phyloP scores from a whole-genome alignment of 37 sponge, comb jelly and placozoan species.

The Aphrocallistes beatrix region DNA sequence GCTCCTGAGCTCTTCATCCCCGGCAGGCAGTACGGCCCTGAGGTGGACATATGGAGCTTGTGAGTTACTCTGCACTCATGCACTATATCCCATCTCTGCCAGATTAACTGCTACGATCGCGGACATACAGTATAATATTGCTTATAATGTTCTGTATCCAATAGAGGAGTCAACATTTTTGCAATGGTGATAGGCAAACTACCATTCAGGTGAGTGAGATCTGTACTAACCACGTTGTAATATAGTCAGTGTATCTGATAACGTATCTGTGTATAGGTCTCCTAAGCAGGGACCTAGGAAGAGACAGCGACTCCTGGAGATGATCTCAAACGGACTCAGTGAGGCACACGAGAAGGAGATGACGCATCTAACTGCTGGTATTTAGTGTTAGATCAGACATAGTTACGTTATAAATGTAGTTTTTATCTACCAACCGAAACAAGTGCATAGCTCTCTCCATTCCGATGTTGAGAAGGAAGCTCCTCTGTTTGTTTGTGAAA shows the following conservation, averaged over 20 bases:
- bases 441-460: no score
- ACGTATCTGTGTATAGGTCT: constrained; percentile 27
- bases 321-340: constrained; percentile 67
- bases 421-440: no score
- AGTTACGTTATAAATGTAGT: background rate
- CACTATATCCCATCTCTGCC: background rate
- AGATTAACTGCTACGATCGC: background rate
- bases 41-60: constrained; percentile 97
- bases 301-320: constrained; percentile 76
- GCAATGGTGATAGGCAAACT: constrained; percentile 91
- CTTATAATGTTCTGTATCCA: background rate
- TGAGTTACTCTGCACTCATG: constrained; percentile 31
- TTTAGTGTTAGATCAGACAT: background rate
- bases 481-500: no score
- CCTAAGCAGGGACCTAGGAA: constrained; percentile 75
- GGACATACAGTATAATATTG: background rate
- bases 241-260: no score
- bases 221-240: no score
- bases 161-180: constrained; percentile 94
- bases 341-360: constrained; percentile 71
- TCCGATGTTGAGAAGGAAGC: no score
- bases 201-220: constrained; percentile 68
- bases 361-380: constrained; percentile 48
- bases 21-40: constrained; percentile 84
- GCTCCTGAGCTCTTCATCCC: constrained; percentile 97